A percentile compares a stretch with the other conserved stretches of the same genome.
These are phyloP conservation scores for Perccottus glenii DNA, from an alignment of 2,113 vertebrate species.

Conservation along the genomic window DNA sequence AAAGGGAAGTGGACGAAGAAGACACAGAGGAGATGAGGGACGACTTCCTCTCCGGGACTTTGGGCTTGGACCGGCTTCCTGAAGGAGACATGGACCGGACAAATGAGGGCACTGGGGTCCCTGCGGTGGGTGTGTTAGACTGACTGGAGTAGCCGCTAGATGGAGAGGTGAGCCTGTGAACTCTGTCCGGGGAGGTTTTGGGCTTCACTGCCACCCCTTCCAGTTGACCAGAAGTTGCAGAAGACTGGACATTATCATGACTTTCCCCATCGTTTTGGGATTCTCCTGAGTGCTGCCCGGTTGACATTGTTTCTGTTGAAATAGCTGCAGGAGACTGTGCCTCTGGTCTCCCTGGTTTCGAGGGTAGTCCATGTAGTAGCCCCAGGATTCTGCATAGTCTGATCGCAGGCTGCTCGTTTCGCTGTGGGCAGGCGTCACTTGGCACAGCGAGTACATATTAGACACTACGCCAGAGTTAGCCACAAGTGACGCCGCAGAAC, in stretches of 20 bases:
- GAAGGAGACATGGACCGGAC: slow-evolving; percentile 85
- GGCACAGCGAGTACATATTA: slow-evolving; percentile 87
- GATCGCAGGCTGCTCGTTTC: slow-evolving; percentile 95
- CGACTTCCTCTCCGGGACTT: slow-evolving; percentile 96
- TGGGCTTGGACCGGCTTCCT: slow-evolving; percentile 85
- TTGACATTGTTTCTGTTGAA: slow-evolving; percentile 50
- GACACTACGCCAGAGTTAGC: slow-evolving; percentile 70
- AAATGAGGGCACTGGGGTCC: slow-evolving; percentile 91
- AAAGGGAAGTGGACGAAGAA: slow-evolving; percentile 95
- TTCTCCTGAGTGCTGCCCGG: slow-evolving; percentile 59
- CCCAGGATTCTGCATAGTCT: slow-evolving; percentile 92
- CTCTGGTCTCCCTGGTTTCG: slow-evolving; percentile 75
- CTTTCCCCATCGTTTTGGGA: slow-evolving; percentile 71
- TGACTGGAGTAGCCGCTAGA: slow-evolving; percentile 98
- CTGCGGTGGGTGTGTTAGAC: slow-evolving; percentile 94
- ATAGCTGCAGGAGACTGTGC: slow-evolving; percentile 65
- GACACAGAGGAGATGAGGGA: slow-evolving; percentile 92
- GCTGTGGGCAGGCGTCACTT: slow-evolving; percentile 90
- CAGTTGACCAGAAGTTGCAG: slow-evolving; percentile 67
- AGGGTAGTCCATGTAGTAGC: slow-evolving; percentile 88
- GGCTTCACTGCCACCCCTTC: slow-evolving; percentile 73
- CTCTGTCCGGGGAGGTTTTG: slow-evolving; percentile 88
- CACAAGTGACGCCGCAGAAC: slow-evolving; percentile 85
- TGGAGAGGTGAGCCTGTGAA: slow-evolving; percentile 91
- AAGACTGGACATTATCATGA: slow-evolving; percentile 64